Base-by-base conservation (phyloP, 64 coral and sea anemone genomes). In the Cladopsammia gracilis region DNA sequence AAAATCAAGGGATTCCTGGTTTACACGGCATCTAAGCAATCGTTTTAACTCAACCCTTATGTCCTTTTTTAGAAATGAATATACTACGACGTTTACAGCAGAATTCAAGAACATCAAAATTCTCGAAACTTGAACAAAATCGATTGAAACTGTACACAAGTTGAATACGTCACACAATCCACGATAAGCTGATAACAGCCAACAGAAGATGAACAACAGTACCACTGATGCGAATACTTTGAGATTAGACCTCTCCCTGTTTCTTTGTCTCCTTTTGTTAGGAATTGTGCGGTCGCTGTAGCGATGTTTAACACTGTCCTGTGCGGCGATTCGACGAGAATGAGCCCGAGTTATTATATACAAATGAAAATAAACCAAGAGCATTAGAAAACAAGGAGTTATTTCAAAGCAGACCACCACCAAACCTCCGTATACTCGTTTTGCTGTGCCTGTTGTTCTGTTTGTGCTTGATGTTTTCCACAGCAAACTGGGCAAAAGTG, bases 181-280 rank as follows among this genome's bases (percentile, higher is more conserved):
- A 16, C 95, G 90, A 62, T 96, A 96, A 11, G 79, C 91, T 43
- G 95, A 96, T 54, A 96, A 50, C 20, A 88, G 88, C 86, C 92
- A 96, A 46, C 90, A 96, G 46, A 96, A 93, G 10, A 96, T 51
- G 11, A 96, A 96, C 80, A 96, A 83, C 23, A 96, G 34, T 12
- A 86, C 90, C 4, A 96, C 86, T 64, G 93, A 78, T 18, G 90
- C 95, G 75, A 96, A 88, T 10, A 92, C 91, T 70, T 90, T 96
- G 24, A 93, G 82, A 71, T 52, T 67, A 15, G 83, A 93, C 19
- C 73, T 87, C 62, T 93, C 91, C 13, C 23, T 61, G 7, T 58
- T 87, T 15, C 91, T 77, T 77, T 77, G 75, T 56, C 50, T n/a
- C 15, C 20, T 77, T 56, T 16, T 52, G 0, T 52, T 77, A 0